Evolutionary conservation across 2,888 invertebrate species (phyloP), one percentile per base, ranked within the genome.

Genomic region (Mimas tiliae): DNA sequence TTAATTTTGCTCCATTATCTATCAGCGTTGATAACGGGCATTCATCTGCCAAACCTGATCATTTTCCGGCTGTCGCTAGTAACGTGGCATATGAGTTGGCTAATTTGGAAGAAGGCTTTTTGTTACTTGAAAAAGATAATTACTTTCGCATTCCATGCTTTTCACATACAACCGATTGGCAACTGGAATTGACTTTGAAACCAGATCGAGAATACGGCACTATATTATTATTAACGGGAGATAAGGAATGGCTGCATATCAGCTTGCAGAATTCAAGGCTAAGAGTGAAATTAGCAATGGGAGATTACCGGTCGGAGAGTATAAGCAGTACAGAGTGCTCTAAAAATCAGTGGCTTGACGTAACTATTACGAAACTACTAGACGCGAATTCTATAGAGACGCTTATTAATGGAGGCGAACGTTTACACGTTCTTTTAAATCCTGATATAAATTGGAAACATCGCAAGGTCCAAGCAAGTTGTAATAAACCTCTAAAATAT

Each of bases 1-100:
- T 94, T 16, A 94, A 94, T 75, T 94, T 94, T 72, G 87, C 85
- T 50, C 88, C 90, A 0, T 71, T 94, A 48, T 79, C 77, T 65
- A 78, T 93, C 71, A 75, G 77, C 33, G 74, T 83, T 38, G 79
- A 82, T 67, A 77, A 77, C 62, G 71, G 81, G 55, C 69, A 66
- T 47, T 79, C 69, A 68, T 65, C 68, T 47, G 74, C 65, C 19
- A 70, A 68, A 53, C 71, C 76, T 0, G 77, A 81, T 69, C 85
- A 85, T 51, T 73, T 72, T 67, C 93, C 93, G 1, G 82, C 65
- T 34, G 75, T 79, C 50, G 85, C 82, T 65, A 85, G 85, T 1
- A 91, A 93, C 72, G 82, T 94, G 55, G 89, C 84, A 12, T 94
- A 91, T 67, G 89, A 93, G 70, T 86, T 84, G 67, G 87, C 89